These are phyloP conservation scores for Yponomeuta plumbellus DNA, from an alignment of 2,888 invertebrate genomes.

Conservation along the genomic window DNA sequence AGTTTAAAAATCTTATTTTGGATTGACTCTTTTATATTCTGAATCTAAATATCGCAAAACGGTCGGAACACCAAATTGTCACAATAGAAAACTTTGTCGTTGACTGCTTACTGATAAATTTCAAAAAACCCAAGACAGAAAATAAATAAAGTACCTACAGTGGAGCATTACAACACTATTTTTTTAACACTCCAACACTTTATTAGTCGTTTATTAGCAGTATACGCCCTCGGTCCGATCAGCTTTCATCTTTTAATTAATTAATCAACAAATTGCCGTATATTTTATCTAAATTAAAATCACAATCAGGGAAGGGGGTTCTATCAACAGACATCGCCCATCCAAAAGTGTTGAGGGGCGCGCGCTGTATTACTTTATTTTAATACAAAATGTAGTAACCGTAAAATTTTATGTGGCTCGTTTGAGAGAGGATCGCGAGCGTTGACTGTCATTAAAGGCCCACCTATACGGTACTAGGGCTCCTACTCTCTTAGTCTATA, in stretches of 20 bases:
- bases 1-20: too few species aligned
- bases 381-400: slow-evolving; percentile 53
- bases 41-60: too few species aligned
- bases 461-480: slow-evolving; percentile 36
- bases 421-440: slow-evolving; percentile 43
- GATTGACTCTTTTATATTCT: too few species aligned
- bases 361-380: slow-evolving; percentile 51
- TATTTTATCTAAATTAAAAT: slow-evolving; percentile 22
- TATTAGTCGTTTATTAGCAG: background rate
- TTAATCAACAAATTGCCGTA: slow-evolving; percentile 2
- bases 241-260: background rate
- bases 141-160: too few species aligned
- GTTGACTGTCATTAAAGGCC: slow-evolving; percentile 46
- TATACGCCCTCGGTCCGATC: background rate
- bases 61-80: too few species aligned
- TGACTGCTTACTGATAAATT: too few species aligned
- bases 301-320: background rate
- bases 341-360: slow-evolving; percentile 29
- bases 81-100: too few species aligned
- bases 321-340: slow-evolving; percentile 29
- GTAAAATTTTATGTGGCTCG: slow-evolving; percentile 62
- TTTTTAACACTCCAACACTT: background rate
- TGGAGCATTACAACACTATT: too few species aligned
- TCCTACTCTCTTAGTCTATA: background rate
- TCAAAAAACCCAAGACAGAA: too few species aligned